A percentile compares a stretch with the other conserved stretches of the same genome.
These are phyloP conservation scores for Seladonia tumulorum DNA, from an alignment of 2,888 invertebrate species.

Conservation along the genomic window DNA sequence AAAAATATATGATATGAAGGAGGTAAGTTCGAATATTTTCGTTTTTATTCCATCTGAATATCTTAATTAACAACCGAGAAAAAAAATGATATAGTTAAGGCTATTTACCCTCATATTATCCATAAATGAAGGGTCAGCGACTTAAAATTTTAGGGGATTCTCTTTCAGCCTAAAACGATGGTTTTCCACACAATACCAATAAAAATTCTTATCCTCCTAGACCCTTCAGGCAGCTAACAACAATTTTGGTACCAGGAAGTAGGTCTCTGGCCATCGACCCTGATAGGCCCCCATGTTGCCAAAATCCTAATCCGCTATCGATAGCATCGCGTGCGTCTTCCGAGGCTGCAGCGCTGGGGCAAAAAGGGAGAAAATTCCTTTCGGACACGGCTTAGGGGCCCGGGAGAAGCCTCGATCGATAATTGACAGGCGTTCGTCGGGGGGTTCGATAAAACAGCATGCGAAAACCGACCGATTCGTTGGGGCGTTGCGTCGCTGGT, in stretches of 20 bases:
- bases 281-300: neutral
- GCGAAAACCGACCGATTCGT: slow-evolving; percentile 85
- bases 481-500: slow-evolving; percentile 85
- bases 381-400: neutral
- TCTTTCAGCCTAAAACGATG: too few relatives aligned
- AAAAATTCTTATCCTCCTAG: too few relatives aligned
- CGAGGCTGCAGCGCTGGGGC: neutral
- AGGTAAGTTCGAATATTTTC: too few relatives aligned
- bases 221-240: neutral
- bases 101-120: too few relatives aligned
- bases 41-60: too few relatives aligned
- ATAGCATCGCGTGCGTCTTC: neutral
- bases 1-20: too few relatives aligned
- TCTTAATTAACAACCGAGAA: too few relatives aligned
- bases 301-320: neutral
- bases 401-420: neutral
- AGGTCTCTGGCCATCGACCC: neutral
- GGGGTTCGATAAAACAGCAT: neutral
- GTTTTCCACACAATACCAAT: too few relatives aligned
- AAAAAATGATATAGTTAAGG: too few relatives aligned
- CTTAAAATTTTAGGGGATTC: too few relatives aligned
- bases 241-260: neutral
- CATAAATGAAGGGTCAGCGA: too few relatives aligned
- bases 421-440: neutral
- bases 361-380: neutral